Evolutionary conservation across 2,113 vertebrate species (phyloP), one percentile per base, ranked within the genome.

Genomic region (Hymenochirus boettgeri): DNA sequence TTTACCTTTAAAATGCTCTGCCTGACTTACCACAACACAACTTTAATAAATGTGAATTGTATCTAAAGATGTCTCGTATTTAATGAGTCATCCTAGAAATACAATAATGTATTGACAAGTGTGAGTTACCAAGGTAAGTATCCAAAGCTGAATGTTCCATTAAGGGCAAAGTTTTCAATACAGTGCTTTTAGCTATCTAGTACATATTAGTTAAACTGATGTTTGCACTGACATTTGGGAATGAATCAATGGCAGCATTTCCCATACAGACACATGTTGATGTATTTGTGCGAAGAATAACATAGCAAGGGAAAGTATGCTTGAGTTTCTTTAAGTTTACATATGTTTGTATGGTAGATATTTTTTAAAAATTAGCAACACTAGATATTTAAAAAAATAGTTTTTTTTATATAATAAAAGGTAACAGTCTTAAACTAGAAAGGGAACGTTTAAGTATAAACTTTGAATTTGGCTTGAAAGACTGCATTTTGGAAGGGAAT

Each of bases 31-130:
- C 12, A 15, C 7, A 42, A 2, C 13, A 10, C 25, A 9, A 46
- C 24, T 19, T 53, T 13, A 35, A 57, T 24, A n/a, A 23, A 57
- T 50, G 22, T 23, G 42, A 50, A 15, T 17, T 37, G 29, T 39
- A 26, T 35, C 7, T 42, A 7, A 58, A 51, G 15, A 18, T 27
- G 35, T 8, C 19, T 31, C 39, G 45, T 58, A 51, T 25, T 21
- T 89, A 84, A 88, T 88, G 81, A 89, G 83, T 80, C 80, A 81
- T 82, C 80, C 71, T 76, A 81, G 89, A 11, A 66, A 66, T 58
- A 50, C 42, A 65, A 57, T 65, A 65, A 15, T 23, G 7, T 50
- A 57, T 50, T 26, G 54, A 58, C 63, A 27, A 24, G n/a, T 39
- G 27, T 66, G 54, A 74, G 12, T 31, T 75, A 80, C 73, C 53